Evolutionary conservation across 2,113 vertebrate genomes (phyloP), one percentile per base, ranked within the genome.

Genomic region (Ictalurus punctatus): DNA sequence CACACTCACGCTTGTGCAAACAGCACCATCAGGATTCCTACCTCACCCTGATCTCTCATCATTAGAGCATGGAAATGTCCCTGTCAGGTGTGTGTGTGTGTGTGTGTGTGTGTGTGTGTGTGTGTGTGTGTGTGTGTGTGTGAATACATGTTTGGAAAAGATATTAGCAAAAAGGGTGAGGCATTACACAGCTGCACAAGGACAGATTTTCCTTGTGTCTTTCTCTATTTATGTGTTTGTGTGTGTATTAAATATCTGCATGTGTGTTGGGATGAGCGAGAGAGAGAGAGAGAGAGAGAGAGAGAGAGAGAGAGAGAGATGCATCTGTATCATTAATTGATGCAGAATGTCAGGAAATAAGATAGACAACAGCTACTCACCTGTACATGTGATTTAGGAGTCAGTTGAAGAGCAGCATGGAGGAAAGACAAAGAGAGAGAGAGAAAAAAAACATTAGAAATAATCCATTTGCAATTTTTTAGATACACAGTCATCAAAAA

Each of bases 11-110:
- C 52, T 81, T 89, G 30, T 30, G 83, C 88, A 81, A 48, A 67
- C 80, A 87, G 83, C 91, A 83, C 96, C 94, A 95, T 96, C 95
- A 96, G 94, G 94, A 91, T 90, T 54, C 93, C 94, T 95, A 96
- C 96, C 95, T 94, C 92, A 85, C 88, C 93, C 90, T 94, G 92
- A 95, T 95, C 94, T 94, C 95, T 95, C 95, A 95, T 95, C 95
- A 96, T 96, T 96, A 96, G 91, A 94, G 93, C 94, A 95, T 96
- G 95, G 95, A 96, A 95, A 95, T 95, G 93, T 93, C 93, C 91
- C 94, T 92, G 92, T 93, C 94, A 95, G 92, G 40, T 52, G 23
- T 52, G 23, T 78, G 23, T 14, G 74, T 52, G 44, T 48, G 74
- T 52, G 74, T 78, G 74, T 78, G 74, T 78, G 74, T 78, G 40